Evolutionary conservation across 1,140 invertebrate genomes (phyloP), one percentile per base, ranked within the genome.

Genomic region (Protaetia brevitarsis): DNA sequence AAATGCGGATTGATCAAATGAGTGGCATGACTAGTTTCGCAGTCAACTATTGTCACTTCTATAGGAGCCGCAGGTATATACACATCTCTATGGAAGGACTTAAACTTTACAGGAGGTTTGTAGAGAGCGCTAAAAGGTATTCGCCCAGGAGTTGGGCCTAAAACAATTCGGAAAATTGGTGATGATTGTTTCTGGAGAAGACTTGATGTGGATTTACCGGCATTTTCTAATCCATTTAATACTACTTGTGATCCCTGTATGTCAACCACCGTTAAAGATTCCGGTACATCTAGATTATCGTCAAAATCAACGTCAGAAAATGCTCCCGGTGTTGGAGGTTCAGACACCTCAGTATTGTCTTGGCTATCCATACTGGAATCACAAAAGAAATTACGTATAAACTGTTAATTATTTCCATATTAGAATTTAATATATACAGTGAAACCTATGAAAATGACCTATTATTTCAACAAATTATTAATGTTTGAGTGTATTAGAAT

Each of bases 1-100:
- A 94, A 80, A 83, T 94, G 93, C 58, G 92, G 92, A 80, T 92
- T 94, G 0, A 94, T 79, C 30, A 93, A 82, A 82, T 94, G 90
- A 11, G 88, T 87, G 0, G 91, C 91, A 1, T 89, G 83, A 71
- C 88, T 91, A 58, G 90, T 82, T 73, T 94, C 91, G 68, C 86
- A 85, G 66, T 90, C 84, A 16, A 86, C 82, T 34, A 95, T 88
- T 73, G 83, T 86, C 4, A 91, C 87, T 62, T 84, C 78, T 51
- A 95, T 85, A 72, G 89, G 86, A 26, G 86, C 80, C 0, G 85
- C 86, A 1, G 89, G 89, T 69, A 95, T 90, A 77, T 93, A 94
- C 66, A 92, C 86, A 79, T 88, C 87, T 27, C 86, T 79, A 67
- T 87, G 83, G 27, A 87, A 85, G 0, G 86, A 89, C 67, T 87